Evolutionary conservation across 2,888 invertebrate genomes (phyloP).

Genomic region (Caenorhabditis sp.): DNA sequence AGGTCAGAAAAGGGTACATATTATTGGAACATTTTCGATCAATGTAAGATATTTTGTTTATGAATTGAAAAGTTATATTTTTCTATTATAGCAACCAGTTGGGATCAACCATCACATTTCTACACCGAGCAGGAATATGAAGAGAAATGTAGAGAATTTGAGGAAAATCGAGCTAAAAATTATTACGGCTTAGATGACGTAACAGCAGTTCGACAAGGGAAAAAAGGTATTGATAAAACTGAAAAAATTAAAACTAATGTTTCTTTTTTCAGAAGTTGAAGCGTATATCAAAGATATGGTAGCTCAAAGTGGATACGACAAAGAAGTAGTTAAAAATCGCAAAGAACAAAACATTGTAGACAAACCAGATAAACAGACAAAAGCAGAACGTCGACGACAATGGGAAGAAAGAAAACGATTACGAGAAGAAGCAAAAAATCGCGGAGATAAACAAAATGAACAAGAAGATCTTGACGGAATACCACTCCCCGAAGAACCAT

Average conservation of each 20-base stretch:
- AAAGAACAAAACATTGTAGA: slow-evolving; percentile 28
- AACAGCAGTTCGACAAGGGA: slow-evolving; percentile 25
- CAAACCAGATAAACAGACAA: slow-evolving; percentile 12
- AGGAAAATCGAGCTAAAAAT: slow-evolving; percentile 24
- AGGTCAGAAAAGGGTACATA: slow-evolving; percentile 52
- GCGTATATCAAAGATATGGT: slow-evolving; percentile 21
- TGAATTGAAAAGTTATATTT: background rate
- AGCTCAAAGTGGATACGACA: slow-evolving; percentile 3
- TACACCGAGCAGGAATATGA: slow-evolving; percentile 51
- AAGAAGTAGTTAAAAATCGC: slow-evolving; percentile 24
- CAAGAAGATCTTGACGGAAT: background rate
- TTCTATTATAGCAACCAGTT: slow-evolving; percentile 36
- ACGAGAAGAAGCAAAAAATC: slow-evolving; percentile 12
- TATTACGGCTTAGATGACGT: slow-evolving; percentile 41
- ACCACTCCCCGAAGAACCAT: background rate
- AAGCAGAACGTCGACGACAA: slow-evolving; percentile 10
- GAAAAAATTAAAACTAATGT: background rate
- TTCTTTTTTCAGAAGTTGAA: slow-evolving; percentile 22
- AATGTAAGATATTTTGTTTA: slow-evolving; percentile 2
- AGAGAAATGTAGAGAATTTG: slow-evolving; percentile 25
- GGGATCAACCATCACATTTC: slow-evolving; percentile 48
- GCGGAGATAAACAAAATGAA: slow-evolving; percentile 1
- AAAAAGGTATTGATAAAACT: slow-evolving; percentile 8
- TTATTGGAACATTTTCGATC: slow-evolving; percentile 60
- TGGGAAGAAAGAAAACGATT: slow-evolving; percentile 17